These are phyloP conservation scores for Steinernema hermaphroditum DNA, from an alignment of 2,888 invertebrate genomes.

Conservation along the genomic window DNA sequence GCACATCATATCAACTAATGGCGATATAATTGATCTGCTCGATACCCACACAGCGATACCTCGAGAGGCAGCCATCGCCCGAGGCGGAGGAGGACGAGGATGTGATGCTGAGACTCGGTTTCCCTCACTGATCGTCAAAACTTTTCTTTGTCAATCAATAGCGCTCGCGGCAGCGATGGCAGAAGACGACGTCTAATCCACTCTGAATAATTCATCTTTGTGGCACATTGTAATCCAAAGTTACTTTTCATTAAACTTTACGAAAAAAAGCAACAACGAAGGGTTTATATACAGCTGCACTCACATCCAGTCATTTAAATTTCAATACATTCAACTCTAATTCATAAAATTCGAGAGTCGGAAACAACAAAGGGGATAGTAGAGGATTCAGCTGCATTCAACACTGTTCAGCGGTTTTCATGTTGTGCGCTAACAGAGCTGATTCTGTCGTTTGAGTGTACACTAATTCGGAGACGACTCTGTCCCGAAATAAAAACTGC, in stretches of 20 bases:
- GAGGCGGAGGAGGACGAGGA: conserved; percentile 25
- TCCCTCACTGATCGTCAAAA: conserved; percentile 26
- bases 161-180: background rate
- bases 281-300: conserved; percentile 11
- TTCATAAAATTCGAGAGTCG: background rate
- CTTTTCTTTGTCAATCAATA: conserved; percentile 29
- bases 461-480: conserved; percentile 28
- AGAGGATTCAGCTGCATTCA: background rate
- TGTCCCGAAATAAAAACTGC: conserved; percentile 28
- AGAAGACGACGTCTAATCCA: conserved; percentile 11
- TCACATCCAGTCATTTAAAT: background rate
- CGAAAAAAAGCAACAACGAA: conserved; percentile 10
- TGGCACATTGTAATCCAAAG: background rate
- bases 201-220: background rate
- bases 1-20: conserved; percentile 28
- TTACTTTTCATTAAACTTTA: background rate
- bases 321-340: background rate
- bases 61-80: conserved; percentile 11
- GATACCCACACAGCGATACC: background rate
- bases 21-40: conserved; percentile 29
- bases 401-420: conserved; percentile 24
- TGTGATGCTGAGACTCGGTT: background rate
- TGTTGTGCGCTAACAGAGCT: conserved; percentile 20
- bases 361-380: conserved; percentile 6
- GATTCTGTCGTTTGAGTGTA: conserved; percentile 26